Conservation (phyloP, 2,888 invertebrate genomes). For the Ctenicera cuprea region DNA sequence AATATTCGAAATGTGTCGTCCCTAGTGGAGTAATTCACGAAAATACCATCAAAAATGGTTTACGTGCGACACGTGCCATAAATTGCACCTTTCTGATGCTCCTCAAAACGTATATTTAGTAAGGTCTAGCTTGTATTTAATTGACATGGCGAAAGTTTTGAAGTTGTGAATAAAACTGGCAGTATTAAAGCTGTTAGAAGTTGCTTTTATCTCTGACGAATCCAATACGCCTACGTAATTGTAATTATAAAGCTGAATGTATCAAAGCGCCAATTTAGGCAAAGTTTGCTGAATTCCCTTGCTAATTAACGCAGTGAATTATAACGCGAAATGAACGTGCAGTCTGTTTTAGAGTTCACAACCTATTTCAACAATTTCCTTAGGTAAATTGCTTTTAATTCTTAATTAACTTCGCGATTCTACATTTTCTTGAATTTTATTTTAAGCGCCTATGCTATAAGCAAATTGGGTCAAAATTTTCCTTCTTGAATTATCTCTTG, state of each 20-base stretch:
- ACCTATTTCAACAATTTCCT: constrained; percentile 59
- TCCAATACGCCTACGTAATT: constrained; percentile 45
- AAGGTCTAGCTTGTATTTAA: constrained; percentile 11
- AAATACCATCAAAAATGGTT: constrained; percentile 23
- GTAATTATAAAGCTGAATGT: constrained; percentile 60
- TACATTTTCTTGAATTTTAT: constrained; percentile 38
- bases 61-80: constrained; percentile 31
- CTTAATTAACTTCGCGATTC: constrained; percentile 58
- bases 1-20: constrained; percentile 18
- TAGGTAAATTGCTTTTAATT: constrained; percentile 61
- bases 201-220: constrained; percentile 47
- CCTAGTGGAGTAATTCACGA: constrained; percentile 14
- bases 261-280: constrained; percentile 60
- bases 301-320: constrained; percentile 62
- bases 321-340: constrained; percentile 58
- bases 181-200: constrained; percentile 38
- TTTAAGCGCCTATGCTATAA: constrained; percentile 3
- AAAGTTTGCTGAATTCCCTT: constrained; percentile 59
- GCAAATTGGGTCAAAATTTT: constrained; percentile 11
- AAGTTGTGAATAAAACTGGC: constrained; percentile 40
- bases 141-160: constrained; percentile 28
- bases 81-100: constrained; percentile 29
- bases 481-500: background rate
- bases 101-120: constrained; percentile 13
- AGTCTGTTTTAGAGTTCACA: constrained; percentile 49